Percentiles rank a stretch among this genome's conserved stretches.
phyloP scores from a whole-genome alignment of 2,797 vertebrate genomes.

The Lates japonicus region DNA sequence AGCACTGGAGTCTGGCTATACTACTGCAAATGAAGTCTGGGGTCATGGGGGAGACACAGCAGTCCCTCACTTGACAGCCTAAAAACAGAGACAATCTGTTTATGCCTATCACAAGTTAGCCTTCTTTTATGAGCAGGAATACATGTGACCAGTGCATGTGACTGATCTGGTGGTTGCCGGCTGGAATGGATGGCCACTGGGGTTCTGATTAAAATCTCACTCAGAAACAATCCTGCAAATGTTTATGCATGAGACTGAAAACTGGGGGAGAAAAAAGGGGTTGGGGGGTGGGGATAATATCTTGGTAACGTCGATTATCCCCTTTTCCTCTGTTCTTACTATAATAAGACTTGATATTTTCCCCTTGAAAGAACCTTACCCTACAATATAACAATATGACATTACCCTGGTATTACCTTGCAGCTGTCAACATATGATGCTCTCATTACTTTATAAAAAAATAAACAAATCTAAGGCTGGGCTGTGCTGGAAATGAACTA shows the following conservation, averaged over 20 bases:
- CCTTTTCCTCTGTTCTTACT: neutral
- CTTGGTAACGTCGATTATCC: neutral
- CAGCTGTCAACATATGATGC: neutral
- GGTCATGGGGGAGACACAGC: conserved; percentile 57
- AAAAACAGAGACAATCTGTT: conserved; percentile 74
- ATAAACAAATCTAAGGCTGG: neutral
- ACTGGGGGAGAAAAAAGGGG: neutral
- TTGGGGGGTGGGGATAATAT: neutral
- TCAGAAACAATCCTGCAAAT: conserved; percentile 37
- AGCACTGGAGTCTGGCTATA: conserved; percentile 28
- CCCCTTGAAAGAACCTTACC: neutral
- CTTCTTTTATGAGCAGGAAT: conserved; percentile 39
- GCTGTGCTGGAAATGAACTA: no score
- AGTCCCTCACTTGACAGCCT: conserved; percentile 55
- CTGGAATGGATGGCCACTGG: conserved; percentile 46
- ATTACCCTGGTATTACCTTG: neutral
- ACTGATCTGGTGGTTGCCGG: conserved; percentile 45
- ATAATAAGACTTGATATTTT: neutral
- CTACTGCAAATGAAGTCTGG: conserved; percentile 25
- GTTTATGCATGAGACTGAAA: conserved; percentile 29
- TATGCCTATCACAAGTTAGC: conserved; percentile 64
- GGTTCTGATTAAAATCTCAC: conserved; percentile 52
- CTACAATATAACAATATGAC: neutral
- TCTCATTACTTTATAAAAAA: neutral
- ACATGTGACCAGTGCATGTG: conserved; percentile 64